Conservation (phyloP, 2,113 vertebrate species). For the Tetrax tetrax region DNA sequence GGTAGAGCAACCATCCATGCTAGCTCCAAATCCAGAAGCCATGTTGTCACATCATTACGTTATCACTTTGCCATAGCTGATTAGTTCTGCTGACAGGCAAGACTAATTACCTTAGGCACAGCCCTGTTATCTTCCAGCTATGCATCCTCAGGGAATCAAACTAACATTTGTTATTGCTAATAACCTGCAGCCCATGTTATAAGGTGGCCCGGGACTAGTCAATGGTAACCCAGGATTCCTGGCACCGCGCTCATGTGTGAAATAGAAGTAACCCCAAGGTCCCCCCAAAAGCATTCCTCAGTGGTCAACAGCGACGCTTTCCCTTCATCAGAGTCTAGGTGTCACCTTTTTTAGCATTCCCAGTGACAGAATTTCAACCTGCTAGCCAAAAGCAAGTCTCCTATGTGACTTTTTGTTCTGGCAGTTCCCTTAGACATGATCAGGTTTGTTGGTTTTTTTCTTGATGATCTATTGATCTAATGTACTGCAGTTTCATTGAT, state of each 20-base stretch:
- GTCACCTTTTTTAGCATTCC: neutral
- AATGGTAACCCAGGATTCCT: neutral
- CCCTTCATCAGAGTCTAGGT: neutral
- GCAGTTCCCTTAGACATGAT: neutral
- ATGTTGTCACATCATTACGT: neutral
- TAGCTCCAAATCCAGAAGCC: neutral
- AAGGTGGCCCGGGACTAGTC: neutral
- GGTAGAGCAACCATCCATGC: fast-evolving
- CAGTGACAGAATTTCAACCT: neutral
- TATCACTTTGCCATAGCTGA: neutral
- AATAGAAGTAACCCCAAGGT: neutral
- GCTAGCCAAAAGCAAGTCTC: neutral
- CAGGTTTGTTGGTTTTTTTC: neutral
- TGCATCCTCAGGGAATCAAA: neutral
- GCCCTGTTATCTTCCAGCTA: neutral
- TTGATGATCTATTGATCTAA: neutral
- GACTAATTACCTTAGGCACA: neutral
- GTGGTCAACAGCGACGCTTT: neutral
- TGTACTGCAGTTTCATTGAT: conserved; percentile 8
- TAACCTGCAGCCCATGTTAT: neutral
- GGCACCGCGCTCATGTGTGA: neutral
- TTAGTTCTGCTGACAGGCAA: conserved; percentile 10
- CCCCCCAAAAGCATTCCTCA: fast-evolving
- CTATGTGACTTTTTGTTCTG: neutral
- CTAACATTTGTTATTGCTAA: neutral